phyloP scores from a whole-genome alignment of 2,797 vertebrate species.

The Choloepus didactylus region DNA sequence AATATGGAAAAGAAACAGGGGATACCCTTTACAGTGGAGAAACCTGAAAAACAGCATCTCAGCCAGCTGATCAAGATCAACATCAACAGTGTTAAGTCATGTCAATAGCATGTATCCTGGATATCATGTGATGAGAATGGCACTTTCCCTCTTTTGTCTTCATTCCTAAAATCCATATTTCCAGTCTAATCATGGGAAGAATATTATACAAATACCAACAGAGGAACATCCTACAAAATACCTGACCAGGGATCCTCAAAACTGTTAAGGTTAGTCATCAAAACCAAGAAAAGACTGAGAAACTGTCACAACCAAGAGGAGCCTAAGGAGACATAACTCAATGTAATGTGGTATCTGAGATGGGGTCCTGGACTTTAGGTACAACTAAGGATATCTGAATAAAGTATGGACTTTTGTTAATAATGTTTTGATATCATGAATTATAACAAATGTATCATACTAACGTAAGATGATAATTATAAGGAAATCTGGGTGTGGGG shows the following conservation, averaged over 20 bases:
- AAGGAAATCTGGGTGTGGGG: not conserved
- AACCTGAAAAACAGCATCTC: not conserved
- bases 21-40: not conserved
- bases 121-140: not conserved
- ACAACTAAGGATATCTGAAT: constrained; percentile 30
- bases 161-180: not conserved
- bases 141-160: constrained; percentile 22
- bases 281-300: constrained; percentile 27
- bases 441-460: not conserved
- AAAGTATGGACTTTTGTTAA: not conserved
- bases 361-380: not conserved
- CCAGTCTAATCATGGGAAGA: not conserved
- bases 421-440: not conserved
- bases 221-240: constrained; percentile 9
- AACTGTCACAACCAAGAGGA: not conserved
- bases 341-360: not conserved
- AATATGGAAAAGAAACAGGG: not conserved
- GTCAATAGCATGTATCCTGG: not conserved
- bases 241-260: not conserved
- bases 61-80: not conserved
- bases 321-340: not conserved
- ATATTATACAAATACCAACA: not conserved
- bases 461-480: not conserved
- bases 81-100: not conserved
- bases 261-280: not conserved